Conservation (phyloP, 2,888 invertebrate species). For the Tetramorium bicarinatum region DNA sequence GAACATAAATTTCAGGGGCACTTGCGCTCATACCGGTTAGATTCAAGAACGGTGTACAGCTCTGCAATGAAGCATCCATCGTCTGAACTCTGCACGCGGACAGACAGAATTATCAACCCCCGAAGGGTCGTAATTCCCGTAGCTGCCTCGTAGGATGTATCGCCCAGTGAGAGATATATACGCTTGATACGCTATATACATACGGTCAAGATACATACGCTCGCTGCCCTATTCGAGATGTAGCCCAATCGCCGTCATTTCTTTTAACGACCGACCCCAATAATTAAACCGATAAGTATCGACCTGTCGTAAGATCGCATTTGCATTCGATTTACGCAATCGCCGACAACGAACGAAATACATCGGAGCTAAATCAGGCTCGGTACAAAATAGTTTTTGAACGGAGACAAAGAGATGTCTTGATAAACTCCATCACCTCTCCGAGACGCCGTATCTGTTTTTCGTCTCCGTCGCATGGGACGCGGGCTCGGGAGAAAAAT, state of each 20-base stretch:
- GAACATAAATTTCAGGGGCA: conserved; percentile 75
- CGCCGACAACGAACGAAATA: background rate
- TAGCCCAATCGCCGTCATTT: background rate
- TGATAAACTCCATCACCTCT: conserved; percentile 40
- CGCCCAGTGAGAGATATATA: conserved; percentile 44
- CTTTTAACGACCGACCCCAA: background rate
- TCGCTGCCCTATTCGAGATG: background rate
- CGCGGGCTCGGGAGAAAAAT: conserved; percentile 61
- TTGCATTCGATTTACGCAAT: background rate
- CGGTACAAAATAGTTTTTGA: conserved; percentile 12
- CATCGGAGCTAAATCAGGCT: background rate
- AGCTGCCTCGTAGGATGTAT: conserved; percentile 66
- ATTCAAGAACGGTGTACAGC: conserved; percentile 58
- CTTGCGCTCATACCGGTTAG: conserved; percentile 72
- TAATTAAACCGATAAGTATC: background rate
- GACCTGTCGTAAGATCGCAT: background rate
- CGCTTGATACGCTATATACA: background rate
- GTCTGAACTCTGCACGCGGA: conserved; percentile 72
- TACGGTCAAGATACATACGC: conserved; percentile 16
- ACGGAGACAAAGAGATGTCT: conserved; percentile 29
- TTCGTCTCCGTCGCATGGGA: conserved; percentile 42
- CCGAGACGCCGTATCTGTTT: conserved; percentile 49
- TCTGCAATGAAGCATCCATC: conserved; percentile 66
- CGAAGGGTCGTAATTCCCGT: conserved; percentile 81
- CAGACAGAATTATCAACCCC: conserved; percentile 81